Conservation (phyloP, 2,797 vertebrate species). For the Denticeps clupeoides region DNA sequence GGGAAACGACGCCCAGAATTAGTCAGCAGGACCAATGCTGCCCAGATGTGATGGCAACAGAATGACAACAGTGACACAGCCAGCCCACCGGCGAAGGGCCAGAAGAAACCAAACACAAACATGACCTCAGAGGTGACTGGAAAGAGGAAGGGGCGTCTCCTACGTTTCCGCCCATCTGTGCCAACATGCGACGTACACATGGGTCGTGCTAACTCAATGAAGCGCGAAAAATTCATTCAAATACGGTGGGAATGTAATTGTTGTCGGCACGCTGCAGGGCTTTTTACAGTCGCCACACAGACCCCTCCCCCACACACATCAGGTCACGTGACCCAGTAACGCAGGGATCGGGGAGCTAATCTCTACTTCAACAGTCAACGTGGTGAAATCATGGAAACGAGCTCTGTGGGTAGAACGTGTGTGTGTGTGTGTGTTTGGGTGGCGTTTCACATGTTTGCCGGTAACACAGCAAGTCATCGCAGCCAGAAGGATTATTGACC, state of each 20-base stretch:
- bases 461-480: slow-evolving; percentile 57
- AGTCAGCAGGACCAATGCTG: no score
- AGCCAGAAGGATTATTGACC: slow-evolving; percentile 63
- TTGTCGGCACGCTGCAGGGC: slow-evolving; percentile 8
- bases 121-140: not conserved
- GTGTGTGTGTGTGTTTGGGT: slow-evolving; percentile 14
- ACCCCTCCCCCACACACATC: slow-evolving; percentile 24
- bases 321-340: slow-evolving; percentile 38
- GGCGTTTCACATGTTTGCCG: slow-evolving; percentile 34
- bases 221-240: slow-evolving; percentile 32
- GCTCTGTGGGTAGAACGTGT: no score
- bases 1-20: no score
- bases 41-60: no score
- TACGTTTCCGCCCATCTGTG: no score
- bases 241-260: slow-evolving; percentile 31
- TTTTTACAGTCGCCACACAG: slow-evolving; percentile 10
- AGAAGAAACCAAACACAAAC: not conserved
- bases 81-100: not conserved
- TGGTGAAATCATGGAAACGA: slow-evolving; percentile 14
- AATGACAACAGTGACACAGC: not conserved
- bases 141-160: not conserved
- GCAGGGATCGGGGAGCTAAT: slow-evolving; percentile 18
- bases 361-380: slow-evolving; percentile 3
- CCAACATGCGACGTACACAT: no score
- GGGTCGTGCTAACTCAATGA: slow-evolving; percentile 35